These are phyloP conservation scores for Ianthella basta DNA, from an alignment of 37 sponge, comb jelly and placozoan genomes.

Conservation along the genomic window DNA sequence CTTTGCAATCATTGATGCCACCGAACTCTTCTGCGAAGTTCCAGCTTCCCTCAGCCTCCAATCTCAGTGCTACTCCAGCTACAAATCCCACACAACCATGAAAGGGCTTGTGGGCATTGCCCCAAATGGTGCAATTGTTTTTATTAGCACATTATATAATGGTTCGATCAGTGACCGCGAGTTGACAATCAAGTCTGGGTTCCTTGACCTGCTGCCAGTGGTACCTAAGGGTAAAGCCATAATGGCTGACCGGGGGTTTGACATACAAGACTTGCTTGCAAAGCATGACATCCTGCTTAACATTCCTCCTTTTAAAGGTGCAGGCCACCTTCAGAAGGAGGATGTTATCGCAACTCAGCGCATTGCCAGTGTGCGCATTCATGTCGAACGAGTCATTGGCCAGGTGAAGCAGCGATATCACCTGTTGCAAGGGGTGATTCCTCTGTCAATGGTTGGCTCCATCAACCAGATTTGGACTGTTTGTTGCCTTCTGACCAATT, in stretches of 20 bases:
- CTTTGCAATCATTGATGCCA: slow-evolving; percentile 33
- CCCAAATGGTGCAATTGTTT: neutral
- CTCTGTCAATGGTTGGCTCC: too few relatives aligned
- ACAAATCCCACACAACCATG: slow-evolving; percentile 5
- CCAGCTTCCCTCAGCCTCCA: neutral
- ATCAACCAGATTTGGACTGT: too few relatives aligned
- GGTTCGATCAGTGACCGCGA: slow-evolving; percentile 1
- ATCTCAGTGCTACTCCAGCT: neutral
- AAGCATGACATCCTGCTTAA: neutral
- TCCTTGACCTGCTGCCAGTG: slow-evolving; percentile 19
- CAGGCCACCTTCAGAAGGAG: neutral
- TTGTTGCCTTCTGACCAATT: neutral
- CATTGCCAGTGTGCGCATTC: slow-evolving; percentile 14
- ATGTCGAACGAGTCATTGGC: neutral
- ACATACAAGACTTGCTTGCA: neutral
- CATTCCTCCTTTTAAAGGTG: neutral
- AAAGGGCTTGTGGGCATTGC: neutral
- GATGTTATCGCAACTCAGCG: slow-evolving; percentile 4
- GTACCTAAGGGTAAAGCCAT: neutral
- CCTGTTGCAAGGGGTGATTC: neutral
- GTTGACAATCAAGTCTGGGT: neutral
- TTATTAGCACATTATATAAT: neutral
- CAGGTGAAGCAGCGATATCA: neutral
- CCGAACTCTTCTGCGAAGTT: neutral
- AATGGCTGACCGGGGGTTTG: slow-evolving; percentile 5